phyloP scores from a whole-genome alignment of 1,140 invertebrate species.

The Diuraphis noxia region DNA sequence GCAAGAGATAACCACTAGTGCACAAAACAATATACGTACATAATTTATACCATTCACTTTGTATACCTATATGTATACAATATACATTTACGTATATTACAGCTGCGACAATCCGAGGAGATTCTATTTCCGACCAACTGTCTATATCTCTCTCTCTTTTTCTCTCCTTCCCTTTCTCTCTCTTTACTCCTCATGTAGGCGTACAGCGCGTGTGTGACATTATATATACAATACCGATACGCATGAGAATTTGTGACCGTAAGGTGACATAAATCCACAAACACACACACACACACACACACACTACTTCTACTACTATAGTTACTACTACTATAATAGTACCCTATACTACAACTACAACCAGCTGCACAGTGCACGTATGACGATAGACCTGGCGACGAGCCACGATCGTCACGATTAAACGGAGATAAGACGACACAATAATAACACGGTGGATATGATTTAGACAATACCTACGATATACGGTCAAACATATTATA shows the following conservation, averaged over 20 bases:
- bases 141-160: neutral
- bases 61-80: neutral
- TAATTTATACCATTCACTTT: neutral
- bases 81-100: no score
- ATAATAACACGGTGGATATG: neutral
- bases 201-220: neutral
- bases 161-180: no score
- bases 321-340: no score
- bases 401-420: neutral
- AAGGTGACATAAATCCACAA: neutral
- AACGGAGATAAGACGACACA: neutral
- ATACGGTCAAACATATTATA: neutral
- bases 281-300: neutral
- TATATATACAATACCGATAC: neutral
- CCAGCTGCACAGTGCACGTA: neutral
- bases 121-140: constrained; percentile 16
- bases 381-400: neutral
- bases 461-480: neutral
- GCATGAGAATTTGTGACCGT: constrained; percentile 16
- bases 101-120: neutral
- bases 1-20: neutral
- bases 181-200: neutral
- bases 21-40: neutral
- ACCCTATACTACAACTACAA: no score
- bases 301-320: no score